These are phyloP conservation scores for Sthenelais limicola DNA, from an alignment of 2,888 invertebrate species.

Conservation along the genomic window DNA sequence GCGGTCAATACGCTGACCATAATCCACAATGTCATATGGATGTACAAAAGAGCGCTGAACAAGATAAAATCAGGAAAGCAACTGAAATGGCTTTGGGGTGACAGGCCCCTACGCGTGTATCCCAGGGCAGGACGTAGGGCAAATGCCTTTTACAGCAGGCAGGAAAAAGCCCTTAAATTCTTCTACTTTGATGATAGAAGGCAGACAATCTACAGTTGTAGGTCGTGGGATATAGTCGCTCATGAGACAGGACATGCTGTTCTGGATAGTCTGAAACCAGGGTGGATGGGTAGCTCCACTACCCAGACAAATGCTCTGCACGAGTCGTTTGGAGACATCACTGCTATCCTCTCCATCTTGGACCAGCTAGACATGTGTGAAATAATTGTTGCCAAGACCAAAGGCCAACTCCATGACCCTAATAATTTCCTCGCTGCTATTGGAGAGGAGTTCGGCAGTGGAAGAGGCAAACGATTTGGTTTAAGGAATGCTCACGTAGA, in stretches of 20 bases:
- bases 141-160: constrained; percentile 24
- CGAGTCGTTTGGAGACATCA: constrained; percentile 32
- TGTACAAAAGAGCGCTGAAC: constrained; percentile 30
- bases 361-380: constrained; percentile 39
- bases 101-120: constrained; percentile 7
- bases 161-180: constrained; percentile 33
- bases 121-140: constrained; percentile 1
- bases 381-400: constrained; percentile 16
- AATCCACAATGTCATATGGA: constrained; percentile 11
- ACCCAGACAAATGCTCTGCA: constrained; percentile 29
- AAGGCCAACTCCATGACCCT: background rate
- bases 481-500: constrained; percentile 31
- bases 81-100: constrained; percentile 30
- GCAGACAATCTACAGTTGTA: background rate
- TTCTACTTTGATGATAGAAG: constrained; percentile 8
- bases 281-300: constrained; percentile 6
- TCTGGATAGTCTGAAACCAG: constrained; percentile 25
- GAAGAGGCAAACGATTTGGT: constrained; percentile 3
- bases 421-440: constrained; percentile 19
- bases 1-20: constrained; percentile 27
- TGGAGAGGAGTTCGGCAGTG: constrained; percentile 29
- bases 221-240: constrained; percentile 37
- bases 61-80: background rate
- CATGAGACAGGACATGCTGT: constrained; percentile 39
- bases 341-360: constrained; percentile 26